Evolutionary conservation across 2,113 vertebrate species (phyloP).

Genomic region (Apistogramma diplotaenia): DNA sequence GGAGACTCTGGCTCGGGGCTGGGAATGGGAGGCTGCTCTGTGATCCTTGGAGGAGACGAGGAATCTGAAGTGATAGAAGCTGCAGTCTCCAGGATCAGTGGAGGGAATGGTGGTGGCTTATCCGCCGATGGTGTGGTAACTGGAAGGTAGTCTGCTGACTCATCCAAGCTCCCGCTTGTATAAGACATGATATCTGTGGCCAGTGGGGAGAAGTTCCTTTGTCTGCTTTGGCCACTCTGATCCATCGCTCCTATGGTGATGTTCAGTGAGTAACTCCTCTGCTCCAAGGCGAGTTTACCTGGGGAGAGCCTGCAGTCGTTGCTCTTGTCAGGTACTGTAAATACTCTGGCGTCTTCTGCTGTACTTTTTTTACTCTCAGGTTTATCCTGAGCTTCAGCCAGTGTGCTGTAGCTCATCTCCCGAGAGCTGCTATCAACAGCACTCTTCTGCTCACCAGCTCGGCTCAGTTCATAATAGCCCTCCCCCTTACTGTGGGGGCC

Average conservation of each 20-base stretch:
- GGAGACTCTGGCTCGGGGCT: conserved; percentile 78
- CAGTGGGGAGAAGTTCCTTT: conserved; percentile 89
- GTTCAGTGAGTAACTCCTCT: conserved; percentile 97
- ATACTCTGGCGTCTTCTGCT: conserved; percentile 78
- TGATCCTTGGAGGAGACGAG: conserved; percentile 70
- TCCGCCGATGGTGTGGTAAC: conserved; percentile 89
- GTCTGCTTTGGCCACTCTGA: conserved; percentile 85
- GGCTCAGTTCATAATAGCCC: conserved; percentile 96
- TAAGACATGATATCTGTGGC: conserved; percentile 96
- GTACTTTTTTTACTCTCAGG: conserved; percentile 78
- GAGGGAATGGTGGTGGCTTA: conserved; percentile 86
- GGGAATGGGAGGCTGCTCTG: conserved; percentile 49
- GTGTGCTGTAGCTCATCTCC: conserved; percentile 85
- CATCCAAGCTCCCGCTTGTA: conserved; percentile 93
- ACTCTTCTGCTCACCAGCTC: conserved; percentile 80
- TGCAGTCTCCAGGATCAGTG: conserved; percentile 75
- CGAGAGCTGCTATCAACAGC: conserved; percentile 55
- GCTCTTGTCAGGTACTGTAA: conserved; percentile 83
- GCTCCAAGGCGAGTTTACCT: conserved; percentile 94
- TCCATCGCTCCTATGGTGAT: conserved; percentile 91
- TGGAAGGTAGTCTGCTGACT: conserved; percentile 90
- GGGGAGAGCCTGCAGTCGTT: conserved; percentile 90
- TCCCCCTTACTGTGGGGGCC: conserved; percentile 70
- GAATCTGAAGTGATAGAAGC: conserved; percentile 72
- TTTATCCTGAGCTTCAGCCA: conserved; percentile 79